Percentiles rank a stretch among this genome's conserved stretches.
phyloP scores from a whole-genome alignment of 2,888 invertebrate species.

The Pardosa pseudoannulata region DNA sequence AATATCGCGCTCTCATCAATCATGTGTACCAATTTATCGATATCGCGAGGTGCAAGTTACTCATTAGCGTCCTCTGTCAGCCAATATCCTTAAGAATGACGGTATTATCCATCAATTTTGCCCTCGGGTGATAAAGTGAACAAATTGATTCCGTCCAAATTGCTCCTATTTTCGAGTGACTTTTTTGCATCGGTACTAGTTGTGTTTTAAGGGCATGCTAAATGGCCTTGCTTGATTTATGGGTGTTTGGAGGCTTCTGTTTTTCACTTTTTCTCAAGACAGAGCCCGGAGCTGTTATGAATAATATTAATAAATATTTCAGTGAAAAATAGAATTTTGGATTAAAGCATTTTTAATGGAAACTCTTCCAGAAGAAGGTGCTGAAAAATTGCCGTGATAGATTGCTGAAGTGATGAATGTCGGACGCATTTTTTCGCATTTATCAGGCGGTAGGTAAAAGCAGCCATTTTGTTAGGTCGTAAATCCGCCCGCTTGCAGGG shows the following conservation, averaged over 20 bases:
- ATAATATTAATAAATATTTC: neutral
- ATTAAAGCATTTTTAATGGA: neutral
- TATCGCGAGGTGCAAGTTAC: neutral
- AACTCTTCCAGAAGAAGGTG: neutral
- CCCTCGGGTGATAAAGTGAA: constrained; percentile 1
- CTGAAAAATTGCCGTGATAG: neutral
- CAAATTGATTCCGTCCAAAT: neutral
- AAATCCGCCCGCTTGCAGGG: no score
- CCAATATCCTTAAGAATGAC: constrained; percentile 10
- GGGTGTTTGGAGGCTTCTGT: neutral
- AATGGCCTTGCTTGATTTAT: neutral
- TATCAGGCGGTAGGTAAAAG: no score
- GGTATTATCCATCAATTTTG: neutral
- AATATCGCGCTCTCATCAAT: constrained; percentile 1
- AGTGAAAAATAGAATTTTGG: neutral
- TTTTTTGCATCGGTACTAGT: neutral
- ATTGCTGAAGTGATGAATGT: neutral
- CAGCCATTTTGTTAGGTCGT: no score
- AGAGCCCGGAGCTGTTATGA: neutral
- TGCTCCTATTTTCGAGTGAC: neutral
- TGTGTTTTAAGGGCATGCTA: neutral
- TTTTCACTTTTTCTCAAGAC: neutral
- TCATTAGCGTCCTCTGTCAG: constrained; percentile 9
- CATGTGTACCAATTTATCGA: neutral
- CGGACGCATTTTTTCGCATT: no score